Evolutionary conservation across 2,113 vertebrate genomes (phyloP), one percentile per base, ranked within the genome.

Genomic region (Siniperca knerii): DNA sequence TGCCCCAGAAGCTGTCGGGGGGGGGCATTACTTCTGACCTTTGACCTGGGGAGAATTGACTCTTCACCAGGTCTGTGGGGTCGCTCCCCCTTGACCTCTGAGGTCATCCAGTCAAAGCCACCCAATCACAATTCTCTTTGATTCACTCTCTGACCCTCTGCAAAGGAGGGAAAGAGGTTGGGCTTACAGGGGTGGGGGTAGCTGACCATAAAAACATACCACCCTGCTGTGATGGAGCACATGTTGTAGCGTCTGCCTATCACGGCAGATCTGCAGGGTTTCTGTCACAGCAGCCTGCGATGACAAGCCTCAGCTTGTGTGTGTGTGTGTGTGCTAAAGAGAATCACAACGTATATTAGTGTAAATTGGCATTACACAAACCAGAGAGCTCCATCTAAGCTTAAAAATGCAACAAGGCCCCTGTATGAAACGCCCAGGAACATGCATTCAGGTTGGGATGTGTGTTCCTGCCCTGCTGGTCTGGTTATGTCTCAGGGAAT

Each of bases 1-100:
- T 37, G 71, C 69, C 82, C 29, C 87, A 74, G 77, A 82, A 69
- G 86, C 79, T 82, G 79, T 71, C 75, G 57, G 35, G 42, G 48
- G 48, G 86, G 60, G 46, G 83, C 77, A 88, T 92, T 92, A 89
- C 82, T 83, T 58, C 73, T 16, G 54, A 87, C 92, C 93, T 92
- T 82, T 95, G 92, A 93, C 93, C 90, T 87, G 54, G 80, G 84
- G 83, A 92, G 93, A 94, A 96, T 95, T 94, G 91, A 94, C 94
- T 95, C 89, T 93, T 95, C 93, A 93, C 93, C 84, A 89, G 91
- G 92, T 88, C 92, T 89, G 89, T 82, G 89, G 81, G 93, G 94
- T 94, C 87, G 57, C 57, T 89, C 87, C 94, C 93, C 94, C 89
- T 82, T 90, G 94, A 94, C 89, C 93, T 74, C 74, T 33, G 46